Evolutionary conservation across 2,113 vertebrate genomes (phyloP).

Genomic region (Rhinogobius similis): DNA sequence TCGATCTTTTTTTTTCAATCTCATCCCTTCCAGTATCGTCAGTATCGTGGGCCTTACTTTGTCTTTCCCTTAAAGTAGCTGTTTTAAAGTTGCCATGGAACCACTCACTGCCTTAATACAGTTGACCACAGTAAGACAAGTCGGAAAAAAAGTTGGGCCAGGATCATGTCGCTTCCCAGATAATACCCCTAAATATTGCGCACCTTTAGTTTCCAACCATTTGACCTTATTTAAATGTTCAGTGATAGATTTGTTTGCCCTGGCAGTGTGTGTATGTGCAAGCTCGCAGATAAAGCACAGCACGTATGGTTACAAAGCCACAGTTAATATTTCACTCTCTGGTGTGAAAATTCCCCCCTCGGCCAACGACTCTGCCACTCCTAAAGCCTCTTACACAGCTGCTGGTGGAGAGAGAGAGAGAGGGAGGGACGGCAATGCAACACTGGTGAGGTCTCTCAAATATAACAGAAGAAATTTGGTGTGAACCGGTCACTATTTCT

Average conservation of each 20-base stretch:
- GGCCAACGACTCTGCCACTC: constrained; percentile 20
- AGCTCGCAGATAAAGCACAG: constrained; percentile 58
- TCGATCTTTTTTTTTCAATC: constrained; percentile 21
- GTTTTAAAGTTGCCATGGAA: constrained; percentile 72
- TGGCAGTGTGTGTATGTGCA: constrained; percentile 26
- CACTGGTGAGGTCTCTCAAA: constrained; percentile 61
- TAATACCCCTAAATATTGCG: constrained; percentile 33
- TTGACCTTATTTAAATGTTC: constrained; percentile 18
- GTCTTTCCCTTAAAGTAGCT: constrained; percentile 65
- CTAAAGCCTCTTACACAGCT: constrained; percentile 28
- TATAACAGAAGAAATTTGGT: constrained; percentile 37
- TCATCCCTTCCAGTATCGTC: constrained; percentile 33
- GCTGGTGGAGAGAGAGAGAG: background rate
- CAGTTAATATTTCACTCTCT: constrained; percentile 60
- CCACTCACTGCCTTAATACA: constrained; percentile 79
- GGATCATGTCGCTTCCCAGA: constrained; percentile 12
- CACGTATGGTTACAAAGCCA: constrained; percentile 47
- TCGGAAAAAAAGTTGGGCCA: constrained; percentile 53
- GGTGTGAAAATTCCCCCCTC: constrained; percentile 50
- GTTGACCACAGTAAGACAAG: constrained; percentile 71
- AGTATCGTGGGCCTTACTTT: constrained; percentile 64
- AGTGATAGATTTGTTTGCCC: constrained; percentile 19
- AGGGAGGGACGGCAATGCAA: constrained; percentile 28
- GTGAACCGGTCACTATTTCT: constrained; percentile 76
- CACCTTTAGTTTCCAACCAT: constrained; percentile 40